Conservation (phyloP, 2,797 vertebrate species). For the Micromesistius poutassou region DNA sequence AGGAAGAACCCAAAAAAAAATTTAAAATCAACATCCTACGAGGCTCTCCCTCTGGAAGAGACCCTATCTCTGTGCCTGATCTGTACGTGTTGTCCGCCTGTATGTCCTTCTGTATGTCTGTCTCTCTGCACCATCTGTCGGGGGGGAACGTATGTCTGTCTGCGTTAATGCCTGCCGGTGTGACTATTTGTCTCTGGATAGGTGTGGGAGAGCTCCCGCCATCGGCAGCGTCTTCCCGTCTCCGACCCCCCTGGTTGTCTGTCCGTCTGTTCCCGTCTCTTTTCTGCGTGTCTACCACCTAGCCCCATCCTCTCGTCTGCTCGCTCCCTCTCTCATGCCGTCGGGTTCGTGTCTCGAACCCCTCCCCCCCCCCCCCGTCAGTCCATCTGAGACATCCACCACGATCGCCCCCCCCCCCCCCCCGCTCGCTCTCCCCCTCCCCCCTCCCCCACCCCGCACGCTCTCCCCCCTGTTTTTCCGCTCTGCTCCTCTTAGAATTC, state of each 20-base stretch:
- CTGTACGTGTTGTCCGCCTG: neutral
- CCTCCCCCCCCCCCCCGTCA: neutral
- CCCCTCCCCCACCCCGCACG: too few relatives aligned
- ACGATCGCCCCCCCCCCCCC: too few relatives aligned
- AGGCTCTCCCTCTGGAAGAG: neutral
- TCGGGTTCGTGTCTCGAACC: neutral
- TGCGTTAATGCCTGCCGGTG: slow-evolving; percentile 10
- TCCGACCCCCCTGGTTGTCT: neutral
- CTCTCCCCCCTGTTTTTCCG: neutral
- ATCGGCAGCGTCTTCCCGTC: neutral
- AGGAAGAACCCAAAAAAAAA: slow-evolving; percentile 23
- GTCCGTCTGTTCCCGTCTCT: neutral
- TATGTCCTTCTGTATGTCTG: neutral
- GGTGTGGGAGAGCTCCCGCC: slow-evolving; percentile 5
- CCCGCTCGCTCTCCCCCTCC: neutral
- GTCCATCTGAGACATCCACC: neutral
- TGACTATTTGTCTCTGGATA: neutral
- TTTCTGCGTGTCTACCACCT: neutral
- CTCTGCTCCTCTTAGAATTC: neutral
- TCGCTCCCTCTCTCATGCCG: neutral
- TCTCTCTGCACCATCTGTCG: neutral
- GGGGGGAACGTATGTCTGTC: neutral
- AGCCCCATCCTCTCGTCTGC: too few relatives aligned
- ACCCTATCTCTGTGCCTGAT: neutral
- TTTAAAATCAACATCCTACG: slow-evolving; percentile 3